A percentile compares a stretch with the other conserved stretches of the same genome.
Evolutionary conservation across 1,140 invertebrate species (phyloP).

Genomic region (Pseudachorutes palmiensis): DNA sequence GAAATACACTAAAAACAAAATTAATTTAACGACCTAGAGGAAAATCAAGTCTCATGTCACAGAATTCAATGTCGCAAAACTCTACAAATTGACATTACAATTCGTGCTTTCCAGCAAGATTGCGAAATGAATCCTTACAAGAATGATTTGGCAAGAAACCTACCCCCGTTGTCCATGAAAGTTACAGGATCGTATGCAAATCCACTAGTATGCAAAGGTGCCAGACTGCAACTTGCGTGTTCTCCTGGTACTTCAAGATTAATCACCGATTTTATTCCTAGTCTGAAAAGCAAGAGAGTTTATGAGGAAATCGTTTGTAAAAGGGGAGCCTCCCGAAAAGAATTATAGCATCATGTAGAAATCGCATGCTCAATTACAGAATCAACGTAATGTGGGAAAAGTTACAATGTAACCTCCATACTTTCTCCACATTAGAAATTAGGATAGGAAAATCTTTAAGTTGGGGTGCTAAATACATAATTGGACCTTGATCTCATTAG

Average conservation of each 20-base stretch:
- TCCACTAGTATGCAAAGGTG: constrained; percentile 57
- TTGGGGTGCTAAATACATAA: no score
- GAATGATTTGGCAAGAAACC: constrained; percentile 40
- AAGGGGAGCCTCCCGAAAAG: neutral
- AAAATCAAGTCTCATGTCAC: no score
- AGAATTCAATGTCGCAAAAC: neutral
- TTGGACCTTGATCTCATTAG: neutral
- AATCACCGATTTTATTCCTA: constrained; percentile 70
- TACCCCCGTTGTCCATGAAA: constrained; percentile 78
- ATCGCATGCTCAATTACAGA: constrained; percentile 38
- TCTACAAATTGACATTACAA: constrained; percentile 16
- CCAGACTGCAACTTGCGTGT: constrained; percentile 67
- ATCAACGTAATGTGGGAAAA: no score
- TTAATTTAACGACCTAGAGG: no score
- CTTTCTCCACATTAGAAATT: no score
- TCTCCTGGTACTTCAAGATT: constrained; percentile 70
- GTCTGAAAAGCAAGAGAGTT: constrained; percentile 49
- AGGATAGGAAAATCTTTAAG: no score
- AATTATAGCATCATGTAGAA: neutral
- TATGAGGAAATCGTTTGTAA: constrained; percentile 10
- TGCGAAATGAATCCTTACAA: neutral
- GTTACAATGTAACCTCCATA: no score
- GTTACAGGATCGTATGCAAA: constrained; percentile 67
- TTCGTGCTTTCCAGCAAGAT: no score
- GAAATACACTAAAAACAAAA: constrained; percentile 58